phyloP scores from a whole-genome alignment of 2,797 vertebrate genomes.

The Adelosebastes latens region DNA sequence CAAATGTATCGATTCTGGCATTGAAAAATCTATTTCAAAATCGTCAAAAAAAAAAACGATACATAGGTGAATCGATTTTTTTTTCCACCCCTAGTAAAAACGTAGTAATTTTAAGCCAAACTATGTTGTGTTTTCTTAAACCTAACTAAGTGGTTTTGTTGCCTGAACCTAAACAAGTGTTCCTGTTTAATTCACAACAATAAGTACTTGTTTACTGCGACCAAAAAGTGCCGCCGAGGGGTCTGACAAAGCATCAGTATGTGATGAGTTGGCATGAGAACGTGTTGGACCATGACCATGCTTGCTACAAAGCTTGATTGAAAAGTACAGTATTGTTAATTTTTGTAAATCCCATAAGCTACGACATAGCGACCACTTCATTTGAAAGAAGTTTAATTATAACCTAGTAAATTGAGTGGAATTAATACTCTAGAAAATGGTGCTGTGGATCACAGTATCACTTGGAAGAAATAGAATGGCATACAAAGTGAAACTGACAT shows the following conservation, averaged over 20 bases:
- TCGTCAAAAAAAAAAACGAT: accelerated
- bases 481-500: slow-evolving; percentile 8
- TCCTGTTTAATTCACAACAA: too few relatives aligned
- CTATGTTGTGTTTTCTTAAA: too few relatives aligned
- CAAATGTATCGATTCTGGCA: too few relatives aligned
- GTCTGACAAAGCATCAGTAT: too few relatives aligned
- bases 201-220: too few relatives aligned
- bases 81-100: accelerated
- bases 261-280: too few relatives aligned
- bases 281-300: not conserved
- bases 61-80: too few relatives aligned
- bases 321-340: not conserved
- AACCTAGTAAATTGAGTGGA: not conserved
- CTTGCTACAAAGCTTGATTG: not conserved
- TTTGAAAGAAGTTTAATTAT: not conserved
- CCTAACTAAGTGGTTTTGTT: too few relatives aligned
- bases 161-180: too few relatives aligned
- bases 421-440: not conserved
- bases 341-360: not conserved
- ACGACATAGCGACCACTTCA: not conserved
- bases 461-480: not conserved
- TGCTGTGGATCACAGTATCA: not conserved
- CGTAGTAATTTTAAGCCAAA: too few relatives aligned
- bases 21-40: too few relatives aligned
- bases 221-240: too few relatives aligned